Conservation (phyloP, 2,113 vertebrate species). For the Sceloporus undulatus region DNA sequence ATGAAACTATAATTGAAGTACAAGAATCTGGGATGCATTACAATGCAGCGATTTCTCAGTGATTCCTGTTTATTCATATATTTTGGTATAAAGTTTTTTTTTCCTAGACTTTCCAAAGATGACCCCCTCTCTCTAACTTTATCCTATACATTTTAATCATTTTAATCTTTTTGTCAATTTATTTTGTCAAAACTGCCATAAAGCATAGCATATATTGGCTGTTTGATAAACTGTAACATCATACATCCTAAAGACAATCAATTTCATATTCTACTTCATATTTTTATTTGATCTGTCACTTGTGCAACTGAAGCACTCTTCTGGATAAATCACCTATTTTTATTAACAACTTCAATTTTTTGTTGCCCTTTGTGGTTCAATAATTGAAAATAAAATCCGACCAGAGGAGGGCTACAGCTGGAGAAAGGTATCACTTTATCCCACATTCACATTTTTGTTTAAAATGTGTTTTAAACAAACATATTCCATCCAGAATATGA, state of each 20-base stretch:
- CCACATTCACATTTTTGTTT: too few species aligned
- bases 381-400: neutral
- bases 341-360: neutral
- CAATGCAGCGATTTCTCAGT: neutral
- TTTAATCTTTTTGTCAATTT: neutral
- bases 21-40: neutral
- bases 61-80: too few species aligned
- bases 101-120: neutral
- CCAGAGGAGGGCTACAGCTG: too few species aligned
- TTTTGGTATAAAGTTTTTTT: neutral
- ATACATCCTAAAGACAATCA: constrained; percentile 15
- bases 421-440: too few species aligned
- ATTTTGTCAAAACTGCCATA: neutral
- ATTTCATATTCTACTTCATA: neutral
- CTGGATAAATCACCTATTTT: neutral
- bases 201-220: neutral
- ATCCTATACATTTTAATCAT: neutral
- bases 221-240: neutral
- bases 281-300: neutral
- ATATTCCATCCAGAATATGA: too few species aligned
- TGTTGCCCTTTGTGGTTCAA: neutral
- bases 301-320: neutral
- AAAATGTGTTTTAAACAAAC: too few species aligned
- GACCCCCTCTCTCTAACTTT: neutral
- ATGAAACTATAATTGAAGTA: too few species aligned